Conservation (phyloP, 1,140 invertebrate species). For the Andrena cerasifolii region DNA sequence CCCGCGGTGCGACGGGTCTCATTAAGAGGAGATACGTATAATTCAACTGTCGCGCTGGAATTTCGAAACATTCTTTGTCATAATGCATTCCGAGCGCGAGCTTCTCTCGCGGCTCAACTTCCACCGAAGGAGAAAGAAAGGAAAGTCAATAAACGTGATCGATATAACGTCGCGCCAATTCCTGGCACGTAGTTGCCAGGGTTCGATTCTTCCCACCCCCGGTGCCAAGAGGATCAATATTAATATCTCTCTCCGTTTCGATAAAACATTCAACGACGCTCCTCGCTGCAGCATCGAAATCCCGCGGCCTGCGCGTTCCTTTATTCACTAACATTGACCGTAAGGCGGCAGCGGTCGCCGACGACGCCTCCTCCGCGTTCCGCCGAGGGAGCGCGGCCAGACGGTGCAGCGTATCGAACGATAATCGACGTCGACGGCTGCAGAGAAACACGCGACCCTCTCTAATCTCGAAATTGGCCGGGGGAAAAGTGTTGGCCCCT, state of each 20-base stretch:
- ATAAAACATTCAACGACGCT: background rate
- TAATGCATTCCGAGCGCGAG: background rate
- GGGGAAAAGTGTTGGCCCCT: slow-evolving; percentile 1
- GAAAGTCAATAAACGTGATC: background rate
- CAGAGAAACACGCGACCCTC: background rate
- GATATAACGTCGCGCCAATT: background rate
- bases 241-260: background rate
- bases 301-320: background rate
- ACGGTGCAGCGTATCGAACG: background rate
- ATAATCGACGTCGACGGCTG: background rate
- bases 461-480: slow-evolving; percentile 14
- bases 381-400: background rate
- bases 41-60: too few relatives aligned
- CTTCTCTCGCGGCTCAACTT: background rate
- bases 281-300: background rate
- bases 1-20: too few relatives aligned
- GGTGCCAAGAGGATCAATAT: background rate
- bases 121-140: background rate
- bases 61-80: too few relatives aligned
- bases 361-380: background rate
- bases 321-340: slow-evolving; percentile 12
- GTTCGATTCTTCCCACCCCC: too few relatives aligned
- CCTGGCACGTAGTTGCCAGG: too few relatives aligned
- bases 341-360: background rate
- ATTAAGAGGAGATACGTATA: too few relatives aligned